Base-by-base conservation (phyloP, 2,113 vertebrate genomes). In the Motacilla tschutschensis region DNA sequence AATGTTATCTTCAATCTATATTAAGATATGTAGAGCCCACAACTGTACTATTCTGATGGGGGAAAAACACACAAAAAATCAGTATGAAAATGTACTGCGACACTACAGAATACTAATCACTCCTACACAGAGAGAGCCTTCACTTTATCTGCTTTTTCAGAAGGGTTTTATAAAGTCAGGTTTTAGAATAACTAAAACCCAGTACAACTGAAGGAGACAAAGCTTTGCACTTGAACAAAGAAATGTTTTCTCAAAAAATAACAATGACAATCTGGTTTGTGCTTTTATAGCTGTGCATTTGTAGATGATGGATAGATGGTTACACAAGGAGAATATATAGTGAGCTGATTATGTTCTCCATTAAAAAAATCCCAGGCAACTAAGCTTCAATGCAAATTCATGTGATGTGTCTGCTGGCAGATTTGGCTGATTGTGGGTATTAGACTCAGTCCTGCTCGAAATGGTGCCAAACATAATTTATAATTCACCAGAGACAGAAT, bases 21-120 rank as follows among this genome's bases (percentile, higher is more conserved):
- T 96, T 95, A 92, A 92, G 94, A 90, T 87, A 88, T 63, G 53
- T 95, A 92, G 93, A 96, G 92, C 96, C 96, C 95, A 97, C 95
- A 95, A 95, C 92, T 78, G 76, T 95, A 94, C 96, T 96, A 83
- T 97, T 97, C 95, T 95, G 95, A 95, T 67, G 75, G 62, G 80
- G 92, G 57, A 75, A 91, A 90, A 94, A 91, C 90, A 96, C 91
- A 95, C 92, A 90, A 85, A 96, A 96, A 97, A 94, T 93, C 95
- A 91, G 94, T 87, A 92, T 92, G 94, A 95, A 95, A 95, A 93
- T 91, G 95, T 89, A 93, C 94, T 87, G 94, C 36, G 40, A 95
- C 91, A 92, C 94, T 93, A 92, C 93, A 90, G 96, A 92, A 94
- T 96, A 91, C 92, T 94, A 96, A 95, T 95, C 91, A 95, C 95